Percentiles rank a stretch among this genome's conserved stretches.
phyloP scores from a whole-genome alignment of 2,113 vertebrate genomes.

The Canis aureus region DNA sequence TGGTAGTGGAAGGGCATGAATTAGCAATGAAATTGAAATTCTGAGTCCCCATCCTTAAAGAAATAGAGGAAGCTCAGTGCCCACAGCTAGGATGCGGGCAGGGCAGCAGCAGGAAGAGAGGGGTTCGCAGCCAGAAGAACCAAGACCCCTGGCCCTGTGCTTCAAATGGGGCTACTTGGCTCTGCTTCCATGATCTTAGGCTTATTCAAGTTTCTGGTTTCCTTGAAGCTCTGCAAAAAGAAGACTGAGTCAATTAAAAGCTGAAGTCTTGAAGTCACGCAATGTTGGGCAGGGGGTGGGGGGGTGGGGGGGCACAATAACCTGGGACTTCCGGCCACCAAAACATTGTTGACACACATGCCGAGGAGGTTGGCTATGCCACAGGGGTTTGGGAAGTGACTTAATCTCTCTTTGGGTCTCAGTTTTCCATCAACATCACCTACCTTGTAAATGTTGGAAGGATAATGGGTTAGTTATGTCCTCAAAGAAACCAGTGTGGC shows the following conservation, averaged over 20 bases:
- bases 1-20: not conserved
- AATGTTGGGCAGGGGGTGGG: accelerated
- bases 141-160: not conserved
- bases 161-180: not conserved
- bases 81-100: not conserved
- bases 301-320: not conserved
- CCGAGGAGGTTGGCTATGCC: not conserved
- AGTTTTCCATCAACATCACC: not conserved
- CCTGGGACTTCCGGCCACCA: not conserved
- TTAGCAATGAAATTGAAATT: not conserved
- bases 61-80: not conserved
- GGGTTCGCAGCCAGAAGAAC: not conserved
- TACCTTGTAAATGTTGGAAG: not conserved
- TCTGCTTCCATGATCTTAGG: not conserved
- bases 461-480: not conserved
- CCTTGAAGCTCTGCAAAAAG: not conserved
- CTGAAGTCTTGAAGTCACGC: not conserved
- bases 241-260: not conserved
- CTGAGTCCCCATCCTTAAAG: not conserved
- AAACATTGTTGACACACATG: not conserved
- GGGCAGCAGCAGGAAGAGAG: no score
- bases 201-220: not conserved
- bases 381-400: not conserved
- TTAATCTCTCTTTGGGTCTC: not conserved
- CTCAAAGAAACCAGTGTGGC: not conserved